These are phyloP conservation scores for Tyto alba DNA, from an alignment of 2,113 vertebrate species.

Conservation along the genomic window DNA sequence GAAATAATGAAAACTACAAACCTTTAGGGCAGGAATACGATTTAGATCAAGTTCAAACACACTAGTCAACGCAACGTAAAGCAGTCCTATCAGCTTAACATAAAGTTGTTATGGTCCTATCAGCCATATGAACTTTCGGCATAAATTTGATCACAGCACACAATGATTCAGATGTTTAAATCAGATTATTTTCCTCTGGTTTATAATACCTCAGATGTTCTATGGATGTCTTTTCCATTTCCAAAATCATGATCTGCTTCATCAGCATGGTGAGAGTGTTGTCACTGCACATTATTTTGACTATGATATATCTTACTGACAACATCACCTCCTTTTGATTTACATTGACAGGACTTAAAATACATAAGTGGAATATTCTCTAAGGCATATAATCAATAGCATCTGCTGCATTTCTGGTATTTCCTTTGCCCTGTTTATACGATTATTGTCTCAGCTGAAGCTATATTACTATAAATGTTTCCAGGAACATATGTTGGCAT, in stretches of 20 bases:
- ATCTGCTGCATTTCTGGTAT: slow-evolving; percentile 73
- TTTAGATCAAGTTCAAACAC: slow-evolving; percentile 1
- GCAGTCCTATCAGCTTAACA: background rate
- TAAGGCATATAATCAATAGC: slow-evolving; percentile 73
- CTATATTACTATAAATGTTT: slow-evolving; percentile 68
- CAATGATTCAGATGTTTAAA: background rate
- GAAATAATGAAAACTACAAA: slow-evolving; percentile 25
- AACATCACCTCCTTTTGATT: slow-evolving; percentile 67
- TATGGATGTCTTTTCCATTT: slow-evolving; percentile 2
- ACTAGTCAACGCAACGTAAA: background rate
- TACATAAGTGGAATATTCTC: slow-evolving; percentile 70
- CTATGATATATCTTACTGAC: slow-evolving; percentile 58
- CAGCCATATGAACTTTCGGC: background rate
- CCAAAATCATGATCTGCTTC: slow-evolving; percentile 5
- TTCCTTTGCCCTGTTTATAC: slow-evolving; percentile 72
- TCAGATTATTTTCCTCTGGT: slow-evolving; percentile 20
- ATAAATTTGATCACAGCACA: slow-evolving; percentile 9
- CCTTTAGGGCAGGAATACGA: background rate
- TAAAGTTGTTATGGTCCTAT: background rate
- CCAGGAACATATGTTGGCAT: slow-evolving; percentile 66
- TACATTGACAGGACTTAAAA: slow-evolving; percentile 67
- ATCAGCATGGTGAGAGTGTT: slow-evolving; percentile 16
- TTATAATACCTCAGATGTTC: background rate
- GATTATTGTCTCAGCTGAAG: slow-evolving; percentile 64
- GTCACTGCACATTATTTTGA: slow-evolving; percentile 48